Base-by-base conservation (phyloP, 2,113 vertebrate genomes). In the Datnioides undecimradiatus region DNA sequence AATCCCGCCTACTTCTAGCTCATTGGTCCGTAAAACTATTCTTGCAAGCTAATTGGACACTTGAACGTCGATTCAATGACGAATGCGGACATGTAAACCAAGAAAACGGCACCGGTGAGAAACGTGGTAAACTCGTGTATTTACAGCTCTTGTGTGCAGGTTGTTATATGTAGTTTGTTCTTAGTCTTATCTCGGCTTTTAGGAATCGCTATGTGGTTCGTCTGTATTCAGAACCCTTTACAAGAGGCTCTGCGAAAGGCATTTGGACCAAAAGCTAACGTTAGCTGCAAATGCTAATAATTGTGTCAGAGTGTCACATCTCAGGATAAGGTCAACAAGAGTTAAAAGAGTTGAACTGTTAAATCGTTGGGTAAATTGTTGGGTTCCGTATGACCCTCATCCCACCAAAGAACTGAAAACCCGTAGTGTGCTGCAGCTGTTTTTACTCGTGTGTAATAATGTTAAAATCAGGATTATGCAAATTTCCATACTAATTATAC, bases 121-220 rank as follows among this genome's bases (percentile, higher is more conserved):
- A 94, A 91, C 94, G 91, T 94, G 94, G 75, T 87, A 27, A 73
- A 83, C 27, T 11, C 4, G 17, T 59, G 43, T 31, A 16, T 72
- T 80, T 68, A 36, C 17, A 23, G 8, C 3, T 5, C 52, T 77
- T 77, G 8, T 75, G 25, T 45, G 2, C 5, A 74, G 2, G 0
- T 49, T 73, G 29, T 40, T 48, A 19, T 36, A 21, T 36, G n/a
- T 23, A 8, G 54, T 16, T n/a, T 0, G 21, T 29, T 43, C 1
- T 25, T 6, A 2, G n/a, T 3, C 6, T 34, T 34, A 1, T 6
- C 0, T 25, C 13, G 3, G 2, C 43, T 72, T 54, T 45, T 0
- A 49, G 6, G 31, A 0, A 0, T 6, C 6, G 19, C 1, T n/a
- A 3, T n/a, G 7, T 31, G 17, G 48, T 27, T 1, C 3, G n/a